Evolutionary conservation across 35 echinoderm and acorn worm genomes (phyloP), one percentile per base, ranked within the genome.

Genomic region (Heliocidaris erythrogramma): DNA sequence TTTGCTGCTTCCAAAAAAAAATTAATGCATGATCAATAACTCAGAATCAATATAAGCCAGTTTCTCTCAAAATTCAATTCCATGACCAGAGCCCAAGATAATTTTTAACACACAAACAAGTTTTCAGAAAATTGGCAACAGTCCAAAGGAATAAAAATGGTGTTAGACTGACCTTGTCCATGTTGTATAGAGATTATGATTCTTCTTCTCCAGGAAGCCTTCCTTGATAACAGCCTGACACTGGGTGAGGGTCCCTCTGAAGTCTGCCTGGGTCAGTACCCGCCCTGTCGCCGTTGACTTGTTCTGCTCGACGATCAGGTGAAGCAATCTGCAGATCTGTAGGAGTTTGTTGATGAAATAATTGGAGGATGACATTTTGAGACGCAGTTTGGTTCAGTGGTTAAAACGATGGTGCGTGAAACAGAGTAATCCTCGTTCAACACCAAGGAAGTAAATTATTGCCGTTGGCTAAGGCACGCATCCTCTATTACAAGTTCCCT

Each of bases 191-290:
- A 97, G 92, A 96, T 97, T 99, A 94, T 99, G 97, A 90, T 97
- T 97, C 60, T 99, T 99, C 96, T 99, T 99, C 94, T 99, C 98
- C 61, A 99, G 92, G 32, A 97, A 96, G 2, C 98, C 98, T 96
- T 99, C 98, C 88, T 97, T 97, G 92, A 99, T 95, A 71, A 99
- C 98, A 21, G 95, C 94, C 95, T 99, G 98, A 85, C 96, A 97
- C 53, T 96, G 93, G 24, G 95, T 88, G 2, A 99, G 94, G 10
- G 96, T 95, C 47, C 95, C 93, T 59, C 94, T 49, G 48, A 96
- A 94, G 92, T 99, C 98, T 24, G 94, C 92, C 35, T 95, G 93
- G 24, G 94, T 97, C 47, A 95, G 92, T 29, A 94, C 97, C 88
- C 95, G 96, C 47, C 94, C 94, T 48, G 95, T 95, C 48, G 94